phyloP scores from a whole-genome alignment of 2,113 vertebrate genomes.

The Lepisosteus osseus region DNA sequence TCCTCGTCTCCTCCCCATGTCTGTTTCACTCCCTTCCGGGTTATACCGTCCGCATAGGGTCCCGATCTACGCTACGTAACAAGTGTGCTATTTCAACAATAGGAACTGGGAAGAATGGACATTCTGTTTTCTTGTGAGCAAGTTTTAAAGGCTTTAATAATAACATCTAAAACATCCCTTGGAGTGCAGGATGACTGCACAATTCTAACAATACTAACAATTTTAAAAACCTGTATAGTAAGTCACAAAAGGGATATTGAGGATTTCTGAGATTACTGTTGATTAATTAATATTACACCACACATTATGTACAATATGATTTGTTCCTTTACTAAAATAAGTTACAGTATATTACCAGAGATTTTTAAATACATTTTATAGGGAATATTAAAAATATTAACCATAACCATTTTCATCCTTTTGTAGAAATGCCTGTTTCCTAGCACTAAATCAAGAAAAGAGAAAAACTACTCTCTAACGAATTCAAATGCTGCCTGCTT shows the following conservation, averaged over 20 bases:
- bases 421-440: not conserved
- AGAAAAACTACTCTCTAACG: not conserved
- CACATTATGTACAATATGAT: no score
- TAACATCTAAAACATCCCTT: not conserved
- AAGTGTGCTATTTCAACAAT: no score
- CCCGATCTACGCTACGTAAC: no score
- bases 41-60: no score
- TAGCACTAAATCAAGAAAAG: not conserved
- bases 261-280: not conserved
- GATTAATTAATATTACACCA: not conserved
- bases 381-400: no score
- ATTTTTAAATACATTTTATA: no score
- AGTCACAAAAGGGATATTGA: not conserved
- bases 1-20: no score
- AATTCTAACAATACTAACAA: not conserved
- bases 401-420: not conserved
- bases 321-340: no score
- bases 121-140: not conserved
- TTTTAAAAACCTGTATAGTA: not conserved
- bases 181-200: not conserved
- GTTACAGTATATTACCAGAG: no score
- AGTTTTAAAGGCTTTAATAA: not conserved
- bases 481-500: not conserved
- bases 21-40: no score
- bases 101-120: no score